Percentiles rank a stretch among this genome's conserved stretches.
Conservation (phyloP, 2,888 invertebrate species). For the Macrophya alboannulata region DNA sequence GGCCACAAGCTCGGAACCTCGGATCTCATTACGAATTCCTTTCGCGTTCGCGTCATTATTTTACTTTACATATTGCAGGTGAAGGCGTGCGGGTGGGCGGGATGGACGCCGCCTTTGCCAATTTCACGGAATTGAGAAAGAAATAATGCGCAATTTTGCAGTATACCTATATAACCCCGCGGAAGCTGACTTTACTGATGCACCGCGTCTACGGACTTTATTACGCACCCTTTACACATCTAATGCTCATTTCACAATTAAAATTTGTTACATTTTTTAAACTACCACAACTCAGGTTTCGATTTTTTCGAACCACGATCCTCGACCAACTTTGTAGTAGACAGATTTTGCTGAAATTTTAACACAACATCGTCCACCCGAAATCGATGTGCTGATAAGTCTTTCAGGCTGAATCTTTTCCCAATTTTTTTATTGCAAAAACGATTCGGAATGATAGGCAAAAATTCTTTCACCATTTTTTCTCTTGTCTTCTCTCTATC, state of each 20-base stretch:
- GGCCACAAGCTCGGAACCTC: conserved; percentile 7
- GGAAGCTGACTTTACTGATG: conserved; percentile 22
- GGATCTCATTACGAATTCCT: conserved; percentile 75
- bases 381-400: neutral
- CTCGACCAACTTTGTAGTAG: too few species aligned
- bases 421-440: neutral
- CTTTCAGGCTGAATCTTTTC: neutral
- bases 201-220: neutral
- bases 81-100: conserved; percentile 64
- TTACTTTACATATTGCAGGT: conserved; percentile 71
- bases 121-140: conserved; percentile 64
- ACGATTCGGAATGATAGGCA: too few species aligned
- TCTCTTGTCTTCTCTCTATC: too few species aligned
- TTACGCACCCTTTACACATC: too few species aligned
- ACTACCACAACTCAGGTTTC: too few species aligned
- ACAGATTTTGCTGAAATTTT: too few species aligned
- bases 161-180: too few species aligned
- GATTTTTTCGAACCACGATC: too few species aligned
- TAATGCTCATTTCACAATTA: too few species aligned
- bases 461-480: too few species aligned
- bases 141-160: conserved; percentile 50
- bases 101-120: conserved; percentile 68
- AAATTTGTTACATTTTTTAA: too few species aligned
- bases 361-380: too few species aligned
- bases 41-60: conserved; percentile 76